These are phyloP conservation scores for Salminus brasiliensis DNA, from an alignment of 2,113 vertebrate genomes.

Conservation along the genomic window DNA sequence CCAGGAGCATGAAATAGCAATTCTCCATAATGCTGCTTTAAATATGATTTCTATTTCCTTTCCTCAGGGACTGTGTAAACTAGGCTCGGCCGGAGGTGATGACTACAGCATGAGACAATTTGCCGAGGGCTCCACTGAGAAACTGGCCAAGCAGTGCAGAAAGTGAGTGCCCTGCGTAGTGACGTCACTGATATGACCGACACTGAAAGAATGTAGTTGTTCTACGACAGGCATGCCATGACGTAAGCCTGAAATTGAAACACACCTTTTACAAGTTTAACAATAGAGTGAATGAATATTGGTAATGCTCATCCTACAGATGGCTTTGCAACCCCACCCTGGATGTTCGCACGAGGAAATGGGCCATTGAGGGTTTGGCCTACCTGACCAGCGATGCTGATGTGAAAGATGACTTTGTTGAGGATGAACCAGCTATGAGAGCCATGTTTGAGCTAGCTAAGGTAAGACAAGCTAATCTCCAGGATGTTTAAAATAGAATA, in stretches of 20 bases:
- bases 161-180: conserved; percentile 80
- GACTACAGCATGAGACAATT: conserved; percentile 94
- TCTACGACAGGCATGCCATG: neutral
- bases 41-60: neutral
- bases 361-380: conserved; percentile 93
- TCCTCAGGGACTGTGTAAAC: conserved; percentile 92
- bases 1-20: too few species aligned
- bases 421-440: conserved; percentile 88
- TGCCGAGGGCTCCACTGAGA: conserved; percentile 97
- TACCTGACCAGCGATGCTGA: conserved; percentile 96
- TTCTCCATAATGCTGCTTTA: too few species aligned
- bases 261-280: neutral
- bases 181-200: neutral
- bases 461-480: conserved; percentile 66
- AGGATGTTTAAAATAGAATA: neutral
- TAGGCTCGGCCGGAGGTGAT: conserved; percentile 95
- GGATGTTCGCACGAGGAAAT: conserved; percentile 89
- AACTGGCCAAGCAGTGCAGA: conserved; percentile 94
- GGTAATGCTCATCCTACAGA: conserved; percentile 63
- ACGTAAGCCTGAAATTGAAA: neutral
- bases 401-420: conserved; percentile 97
- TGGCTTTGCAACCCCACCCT: conserved; percentile 91
- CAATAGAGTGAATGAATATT: neutral
- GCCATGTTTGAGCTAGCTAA: conserved; percentile 97
- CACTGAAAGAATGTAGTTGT: neutral